A percentile compares a stretch with the other conserved stretches of the same genome.
These are phyloP conservation scores for Andrena trimmerana DNA, from an alignment of 2,888 invertebrate genomes.

Conservation along the genomic window DNA sequence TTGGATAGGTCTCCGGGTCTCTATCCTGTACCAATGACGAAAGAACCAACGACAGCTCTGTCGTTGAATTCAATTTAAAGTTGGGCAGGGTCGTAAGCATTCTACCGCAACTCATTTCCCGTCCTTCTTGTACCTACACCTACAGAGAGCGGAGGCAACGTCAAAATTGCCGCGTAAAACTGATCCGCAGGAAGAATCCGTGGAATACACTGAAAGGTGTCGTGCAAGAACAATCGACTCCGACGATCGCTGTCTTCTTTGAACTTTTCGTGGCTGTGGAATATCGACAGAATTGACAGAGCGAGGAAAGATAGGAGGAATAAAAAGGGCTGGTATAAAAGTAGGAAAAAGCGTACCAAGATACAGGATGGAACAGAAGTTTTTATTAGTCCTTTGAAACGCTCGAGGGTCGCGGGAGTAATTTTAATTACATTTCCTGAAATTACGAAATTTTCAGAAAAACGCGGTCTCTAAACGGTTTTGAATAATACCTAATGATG, in stretches of 20 bases:
- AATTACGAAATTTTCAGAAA: background rate
- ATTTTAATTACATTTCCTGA: background rate
- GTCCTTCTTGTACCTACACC: conserved; percentile 57
- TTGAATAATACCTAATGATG: conserved; percentile 6
- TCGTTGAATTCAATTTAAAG: conserved; percentile 77
- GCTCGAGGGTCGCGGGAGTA: background rate
- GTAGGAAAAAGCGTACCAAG: background rate
- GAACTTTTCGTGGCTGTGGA: conserved; percentile 59
- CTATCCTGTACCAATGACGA: conserved; percentile 19
- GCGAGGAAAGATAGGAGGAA: background rate
- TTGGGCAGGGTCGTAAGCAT: conserved; percentile 75
- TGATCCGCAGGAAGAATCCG: conserved; percentile 63
- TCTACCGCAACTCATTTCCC: conserved; percentile 73
- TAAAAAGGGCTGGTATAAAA: background rate
- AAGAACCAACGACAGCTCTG: conserved; percentile 35
- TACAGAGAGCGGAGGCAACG: conserved; percentile 56
- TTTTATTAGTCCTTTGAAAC: conserved; percentile 39
- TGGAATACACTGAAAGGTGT: conserved; percentile 57
- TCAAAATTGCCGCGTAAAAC: conserved; percentile 69
- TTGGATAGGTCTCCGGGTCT: conserved; percentile 31
- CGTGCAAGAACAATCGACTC: conserved; percentile 61
- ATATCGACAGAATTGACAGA: conserved; percentile 45
- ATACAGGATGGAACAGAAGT: conserved; percentile 17
- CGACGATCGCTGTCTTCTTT: conserved; percentile 29
- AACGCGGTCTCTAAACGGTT: background rate